Base-by-base conservation (phyloP, 1,140 invertebrate species). In the Vanessa tameamea region DNA sequence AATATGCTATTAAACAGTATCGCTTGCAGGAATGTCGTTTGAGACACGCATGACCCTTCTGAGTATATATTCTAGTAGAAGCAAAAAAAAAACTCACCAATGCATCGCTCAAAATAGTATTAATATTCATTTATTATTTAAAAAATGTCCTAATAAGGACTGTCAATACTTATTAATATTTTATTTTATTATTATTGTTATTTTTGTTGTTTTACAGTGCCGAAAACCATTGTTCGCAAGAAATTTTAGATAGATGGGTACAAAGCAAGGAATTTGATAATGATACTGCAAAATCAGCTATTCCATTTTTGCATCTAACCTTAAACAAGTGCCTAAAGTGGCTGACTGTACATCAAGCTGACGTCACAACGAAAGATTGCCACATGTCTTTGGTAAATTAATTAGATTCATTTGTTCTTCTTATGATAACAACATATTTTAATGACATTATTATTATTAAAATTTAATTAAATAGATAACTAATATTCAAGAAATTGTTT, bases 161-260 rank as follows among this genome's bases (percentile, higher is more conserved):
- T 14, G 13, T 51, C 4, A 51, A 51, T 51, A 15, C 16, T 23
- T 20, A 20, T 20, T 20, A 20, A 20, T 20, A 20, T 20, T 20
- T 20, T 20, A 20, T 20, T 55, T 47, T 59, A 65, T 23, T 26
- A n/a, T 31, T 47, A 57, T 69, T 47, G 53, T 5, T 48, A n/a
- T 20, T 15, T 55, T 7, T 69, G 14, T 53, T 15, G 53, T 15
- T 63, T 83, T 84, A 3, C 69, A 92, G 90, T n/a, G 84, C 88
- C 11, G 87, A 89, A 59, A 80, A 72, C 20, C 82, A 76, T 51
- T 89, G 88, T 37, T 82, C 81, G 0, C 48, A 78, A 47, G 84
- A 89, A 66, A 67, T 87, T 14, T 69, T 91, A n/a, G 80, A 85
- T 15, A 83, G 57, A 65, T 91, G 87, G 87, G 73, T 82, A 59